Percentiles rank a stretch among this genome's conserved stretches.
These are phyloP conservation scores for Hololepta plana DNA, from an alignment of 2,888 invertebrate genomes.

Conservation along the genomic window DNA sequence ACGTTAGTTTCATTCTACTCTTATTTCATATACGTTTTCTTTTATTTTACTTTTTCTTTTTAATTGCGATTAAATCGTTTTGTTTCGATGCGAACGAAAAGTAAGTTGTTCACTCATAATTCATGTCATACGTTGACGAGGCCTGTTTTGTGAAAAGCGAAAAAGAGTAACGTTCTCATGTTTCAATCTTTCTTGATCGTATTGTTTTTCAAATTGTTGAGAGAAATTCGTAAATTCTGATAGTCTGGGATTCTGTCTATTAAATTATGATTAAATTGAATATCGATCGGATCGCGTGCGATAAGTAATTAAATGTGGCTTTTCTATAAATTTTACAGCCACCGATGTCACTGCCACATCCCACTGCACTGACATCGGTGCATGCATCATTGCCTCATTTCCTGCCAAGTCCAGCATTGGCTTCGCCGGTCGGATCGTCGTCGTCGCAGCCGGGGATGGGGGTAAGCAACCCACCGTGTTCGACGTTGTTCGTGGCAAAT, in stretches of 20 bases:
- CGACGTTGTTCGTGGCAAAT: constrained; percentile 96
- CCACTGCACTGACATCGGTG: constrained; percentile 48
- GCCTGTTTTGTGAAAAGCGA: too few species aligned
- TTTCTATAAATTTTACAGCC: constrained; percentile 10
- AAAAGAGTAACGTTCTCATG: too few species aligned
- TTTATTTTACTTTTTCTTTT: constrained; percentile 4
- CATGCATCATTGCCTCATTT: constrained; percentile 68
- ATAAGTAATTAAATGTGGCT: too few species aligned
- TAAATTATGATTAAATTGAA: too few species aligned
- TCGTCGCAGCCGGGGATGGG: constrained; percentile 51
- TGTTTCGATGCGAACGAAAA: too few species aligned
- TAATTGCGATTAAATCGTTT: too few species aligned
- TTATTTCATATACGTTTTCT: constrained; percentile 5
- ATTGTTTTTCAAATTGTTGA: too few species aligned
- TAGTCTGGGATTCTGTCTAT: constrained; percentile 17
- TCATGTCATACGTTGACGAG: too few species aligned
- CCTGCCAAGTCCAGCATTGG: constrained; percentile 83
- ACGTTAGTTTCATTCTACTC: constrained; percentile 28
- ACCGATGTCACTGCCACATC: constrained; percentile 25
- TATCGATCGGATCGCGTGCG: too few species aligned
- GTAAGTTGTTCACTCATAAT: too few species aligned
- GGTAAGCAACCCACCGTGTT: constrained; percentile 74
- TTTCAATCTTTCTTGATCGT: too few species aligned
- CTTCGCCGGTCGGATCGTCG: constrained; percentile 71
- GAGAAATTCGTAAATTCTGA: constrained; percentile 15